Evolutionary conservation across 2,113 vertebrate genomes (phyloP).

Genomic region (Chaenocephalus aceratus): DNA sequence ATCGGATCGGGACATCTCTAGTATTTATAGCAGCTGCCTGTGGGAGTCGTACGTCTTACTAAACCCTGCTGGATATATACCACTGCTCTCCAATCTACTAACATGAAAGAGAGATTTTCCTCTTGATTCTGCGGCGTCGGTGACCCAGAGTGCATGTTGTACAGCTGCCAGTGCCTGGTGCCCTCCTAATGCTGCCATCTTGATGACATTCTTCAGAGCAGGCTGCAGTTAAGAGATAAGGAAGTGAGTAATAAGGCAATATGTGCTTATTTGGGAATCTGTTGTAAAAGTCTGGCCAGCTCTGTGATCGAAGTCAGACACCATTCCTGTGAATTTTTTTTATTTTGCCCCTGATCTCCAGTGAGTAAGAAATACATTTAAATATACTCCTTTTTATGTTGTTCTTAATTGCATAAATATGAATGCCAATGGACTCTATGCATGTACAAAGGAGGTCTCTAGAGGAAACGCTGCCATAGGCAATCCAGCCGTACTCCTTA

Average conservation of each 20-base stretch:
- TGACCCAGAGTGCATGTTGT: constrained; percentile 46
- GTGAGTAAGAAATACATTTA: constrained; percentile 46
- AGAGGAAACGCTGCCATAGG: constrained; percentile 32
- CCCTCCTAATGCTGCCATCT: constrained; percentile 54
- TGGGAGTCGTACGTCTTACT: constrained; percentile 34
- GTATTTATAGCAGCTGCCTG: constrained; percentile 34
- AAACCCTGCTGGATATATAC: constrained; percentile 14
- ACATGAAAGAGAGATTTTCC: constrained; percentile 40
- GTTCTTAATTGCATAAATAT: constrained; percentile 69
- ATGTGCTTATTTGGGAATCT: constrained; percentile 54
- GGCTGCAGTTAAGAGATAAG: constrained; percentile 76
- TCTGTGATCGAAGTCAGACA: constrained; percentile 64
- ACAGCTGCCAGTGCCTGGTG: constrained; percentile 47
- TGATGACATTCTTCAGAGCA: constrained; percentile 66
- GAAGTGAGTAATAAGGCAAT: constrained; percentile 62
- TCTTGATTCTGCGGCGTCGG: constrained; percentile 8
- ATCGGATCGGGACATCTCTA: too few relatives aligned
- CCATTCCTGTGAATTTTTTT: constrained; percentile 50
- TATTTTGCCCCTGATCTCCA: constrained; percentile 50
- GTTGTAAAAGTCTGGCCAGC: constrained; percentile 50
- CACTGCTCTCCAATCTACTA: constrained; percentile 13
- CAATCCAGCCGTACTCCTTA: constrained; percentile 1
- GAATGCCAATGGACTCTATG: constrained; percentile 47
- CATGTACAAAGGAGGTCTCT: constrained; percentile 34
- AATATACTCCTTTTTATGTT: constrained; percentile 49